phyloP scores from a whole-genome alignment of 1,140 invertebrate genomes.

The Trachymyrmex cornetzi region DNA sequence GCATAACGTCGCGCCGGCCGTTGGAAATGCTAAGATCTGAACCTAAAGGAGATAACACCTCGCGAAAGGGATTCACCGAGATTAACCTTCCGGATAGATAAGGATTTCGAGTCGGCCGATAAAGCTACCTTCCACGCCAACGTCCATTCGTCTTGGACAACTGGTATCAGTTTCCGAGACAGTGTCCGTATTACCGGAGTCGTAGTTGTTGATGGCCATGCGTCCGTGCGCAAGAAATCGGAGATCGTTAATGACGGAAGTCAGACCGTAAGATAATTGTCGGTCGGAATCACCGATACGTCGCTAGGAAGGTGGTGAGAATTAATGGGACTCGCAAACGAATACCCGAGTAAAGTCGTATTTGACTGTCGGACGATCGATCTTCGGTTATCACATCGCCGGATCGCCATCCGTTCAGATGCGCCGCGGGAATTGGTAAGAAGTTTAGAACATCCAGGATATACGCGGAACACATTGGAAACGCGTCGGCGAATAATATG shows the following conservation, averaged over 20 bases:
- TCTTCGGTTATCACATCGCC: conserved; percentile 46
- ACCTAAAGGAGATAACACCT: conserved; percentile 76
- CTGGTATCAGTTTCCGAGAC: conserved; percentile 69
- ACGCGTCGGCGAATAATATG: conserved; percentile 34
- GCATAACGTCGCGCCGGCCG: background rate
- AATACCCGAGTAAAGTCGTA: conserved; percentile 41
- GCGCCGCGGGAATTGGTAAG: conserved; percentile 45
- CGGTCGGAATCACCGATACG: conserved; percentile 47
- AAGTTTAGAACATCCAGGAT: conserved; percentile 28
- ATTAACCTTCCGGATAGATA: conserved; percentile 81
- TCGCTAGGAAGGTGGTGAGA: conserved; percentile 14
- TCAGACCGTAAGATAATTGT: conserved; percentile 53
- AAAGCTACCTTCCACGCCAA: conserved; percentile 65
- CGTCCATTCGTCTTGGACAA: conserved; percentile 71
- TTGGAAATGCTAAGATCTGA: conserved; percentile 53
- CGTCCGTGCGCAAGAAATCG: conserved; percentile 46
- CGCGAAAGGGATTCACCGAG: conserved; percentile 78
- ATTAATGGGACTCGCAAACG: conserved; percentile 54
- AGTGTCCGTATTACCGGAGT: conserved; percentile 4
- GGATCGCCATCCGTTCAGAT: conserved; percentile 19
- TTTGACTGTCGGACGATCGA: conserved; percentile 49
- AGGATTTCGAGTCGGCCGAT: conserved; percentile 73
- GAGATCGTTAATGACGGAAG: conserved; percentile 54
- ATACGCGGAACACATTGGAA: background rate
- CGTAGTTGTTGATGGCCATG: conserved; percentile 49